Conservation (phyloP, 2,113 vertebrate species). For the Calidris pugnax region DNA sequence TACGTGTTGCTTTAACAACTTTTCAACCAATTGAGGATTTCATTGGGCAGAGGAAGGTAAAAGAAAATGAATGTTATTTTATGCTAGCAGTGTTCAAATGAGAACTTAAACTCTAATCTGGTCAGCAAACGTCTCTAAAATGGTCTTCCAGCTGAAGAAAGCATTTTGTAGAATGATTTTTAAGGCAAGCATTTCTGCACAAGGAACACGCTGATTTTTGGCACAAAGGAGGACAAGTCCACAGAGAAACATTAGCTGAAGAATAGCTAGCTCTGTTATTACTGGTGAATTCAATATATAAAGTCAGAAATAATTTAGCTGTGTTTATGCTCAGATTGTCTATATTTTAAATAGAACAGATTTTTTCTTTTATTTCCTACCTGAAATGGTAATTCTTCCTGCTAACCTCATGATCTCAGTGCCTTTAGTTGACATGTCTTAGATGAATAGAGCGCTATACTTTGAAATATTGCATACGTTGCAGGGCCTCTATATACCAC, state of each 20-base stretch:
- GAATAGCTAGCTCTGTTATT: neutral
- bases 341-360: neutral
- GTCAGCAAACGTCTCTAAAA: neutral
- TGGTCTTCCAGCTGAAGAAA: neutral
- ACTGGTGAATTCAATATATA: neutral
- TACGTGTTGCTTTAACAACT: neutral
- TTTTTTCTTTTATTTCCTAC: neutral
- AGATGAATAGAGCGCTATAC: neutral
- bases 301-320: neutral
- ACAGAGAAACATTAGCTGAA: neutral
- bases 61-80: neutral
- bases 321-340: neutral
- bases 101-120: neutral
- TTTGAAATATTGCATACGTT: neutral
- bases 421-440: neutral
- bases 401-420: neutral
- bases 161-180: neutral
- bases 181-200: neutral
- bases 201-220: neutral
- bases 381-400: neutral
- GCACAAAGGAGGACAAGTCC: neutral
- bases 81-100: neutral
- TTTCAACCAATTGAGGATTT: neutral
- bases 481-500: neutral
- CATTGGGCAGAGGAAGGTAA: neutral